Conservation (phyloP, 2,888 invertebrate genomes). For the Pardosa pseudoannulata region DNA sequence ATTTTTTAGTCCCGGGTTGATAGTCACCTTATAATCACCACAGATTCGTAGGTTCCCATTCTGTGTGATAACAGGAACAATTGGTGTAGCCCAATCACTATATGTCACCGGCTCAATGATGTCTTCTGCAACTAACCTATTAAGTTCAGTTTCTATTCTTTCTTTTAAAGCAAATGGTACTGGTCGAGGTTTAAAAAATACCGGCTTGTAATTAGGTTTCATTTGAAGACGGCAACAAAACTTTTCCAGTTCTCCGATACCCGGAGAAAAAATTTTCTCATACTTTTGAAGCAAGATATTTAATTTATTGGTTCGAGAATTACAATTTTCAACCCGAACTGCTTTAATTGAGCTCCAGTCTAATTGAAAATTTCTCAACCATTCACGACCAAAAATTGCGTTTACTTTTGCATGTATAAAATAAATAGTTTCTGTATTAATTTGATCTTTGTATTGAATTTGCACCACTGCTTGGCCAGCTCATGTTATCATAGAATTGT, state of each 20-base stretch:
- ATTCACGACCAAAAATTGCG: conserved; percentile 54
- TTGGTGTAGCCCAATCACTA: conserved; percentile 49
- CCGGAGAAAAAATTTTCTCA: conserved; percentile 46
- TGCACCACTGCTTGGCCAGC: conserved; percentile 55
- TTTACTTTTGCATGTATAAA: conserved; percentile 54
- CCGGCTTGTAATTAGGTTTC: conserved; percentile 51
- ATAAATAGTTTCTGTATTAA: conserved; percentile 47
- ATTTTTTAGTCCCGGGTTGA: conserved; percentile 75
- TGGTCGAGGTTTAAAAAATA: conserved; percentile 53
- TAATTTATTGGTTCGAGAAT: conserved; percentile 47
- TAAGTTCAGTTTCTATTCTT: conserved; percentile 47
- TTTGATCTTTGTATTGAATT: conserved; percentile 49
- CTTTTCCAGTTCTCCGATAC: conserved; percentile 45
- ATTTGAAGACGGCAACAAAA: conserved; percentile 53
- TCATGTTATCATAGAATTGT: conserved; percentile 53
- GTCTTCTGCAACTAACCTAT: conserved; percentile 45
- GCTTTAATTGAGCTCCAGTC: conserved; percentile 46
- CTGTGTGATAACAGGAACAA: conserved; percentile 45
- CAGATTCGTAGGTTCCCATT: conserved; percentile 76
- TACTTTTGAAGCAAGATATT: conserved; percentile 50
- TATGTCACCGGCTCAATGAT: conserved; percentile 49
- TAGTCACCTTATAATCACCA: conserved; percentile 75
- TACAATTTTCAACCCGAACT: conserved; percentile 47
- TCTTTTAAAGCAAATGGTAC: conserved; percentile 53
- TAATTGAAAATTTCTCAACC: conserved; percentile 46